phyloP scores from a whole-genome alignment of 2,113 vertebrate species.

The Stigmatopora argus region DNA sequence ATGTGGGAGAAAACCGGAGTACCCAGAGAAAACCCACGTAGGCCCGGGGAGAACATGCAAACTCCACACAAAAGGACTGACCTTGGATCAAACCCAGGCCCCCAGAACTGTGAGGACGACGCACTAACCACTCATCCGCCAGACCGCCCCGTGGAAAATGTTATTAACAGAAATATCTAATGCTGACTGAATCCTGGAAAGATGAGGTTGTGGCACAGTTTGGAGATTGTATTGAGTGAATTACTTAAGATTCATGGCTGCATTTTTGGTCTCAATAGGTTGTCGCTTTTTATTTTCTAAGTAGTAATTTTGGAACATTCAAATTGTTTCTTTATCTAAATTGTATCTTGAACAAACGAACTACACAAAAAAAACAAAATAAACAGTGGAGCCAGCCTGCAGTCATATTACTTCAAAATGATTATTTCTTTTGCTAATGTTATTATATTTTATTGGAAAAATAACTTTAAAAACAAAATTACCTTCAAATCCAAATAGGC shows the following conservation, averaged over 20 bases:
- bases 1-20: too few species aligned
- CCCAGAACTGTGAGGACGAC: too few species aligned
- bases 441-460: neutral
- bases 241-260: neutral
- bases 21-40: too few species aligned
- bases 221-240: neutral
- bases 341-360: neutral
- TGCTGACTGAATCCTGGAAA: neutral
- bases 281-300: neutral
- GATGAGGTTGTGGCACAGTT: neutral
- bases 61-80: too few species aligned
- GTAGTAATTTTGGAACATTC: neutral
- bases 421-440: neutral
- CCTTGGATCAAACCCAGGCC: too few species aligned
- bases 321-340: neutral
- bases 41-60: too few species aligned
- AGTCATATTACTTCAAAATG: neutral
- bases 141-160: too few species aligned
- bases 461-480: neutral
- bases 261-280: conserved; percentile 1
- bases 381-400: neutral
- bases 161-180: neutral
- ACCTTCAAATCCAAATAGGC: neutral
- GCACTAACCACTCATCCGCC: too few species aligned
- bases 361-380: neutral